phyloP scores from a whole-genome alignment of 1,140 invertebrate genomes.

The Nasonia longicornis region DNA sequence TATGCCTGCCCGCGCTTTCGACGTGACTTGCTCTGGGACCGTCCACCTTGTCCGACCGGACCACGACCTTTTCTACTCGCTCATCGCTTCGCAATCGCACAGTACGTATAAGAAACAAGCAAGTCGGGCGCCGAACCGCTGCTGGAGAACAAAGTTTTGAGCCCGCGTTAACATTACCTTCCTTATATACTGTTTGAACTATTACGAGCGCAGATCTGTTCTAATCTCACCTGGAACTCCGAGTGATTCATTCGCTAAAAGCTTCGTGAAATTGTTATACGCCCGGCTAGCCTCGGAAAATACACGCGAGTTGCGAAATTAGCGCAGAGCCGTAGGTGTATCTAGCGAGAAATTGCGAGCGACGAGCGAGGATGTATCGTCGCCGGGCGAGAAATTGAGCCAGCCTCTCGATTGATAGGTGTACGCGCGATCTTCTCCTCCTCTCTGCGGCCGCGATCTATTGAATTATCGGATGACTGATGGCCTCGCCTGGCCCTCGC shows the following conservation, averaged over 20 bases:
- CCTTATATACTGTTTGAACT: too few species aligned
- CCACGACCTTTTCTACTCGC: neutral
- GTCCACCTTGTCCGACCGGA: neutral
- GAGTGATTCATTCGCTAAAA: too few species aligned
- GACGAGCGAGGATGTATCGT: neutral
- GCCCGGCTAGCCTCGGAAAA: neutral
- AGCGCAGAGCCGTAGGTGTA: neutral
- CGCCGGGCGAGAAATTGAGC: constrained; percentile 26
- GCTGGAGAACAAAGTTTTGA: neutral
- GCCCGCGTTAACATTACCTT: neutral
- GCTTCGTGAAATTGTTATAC: too few species aligned
- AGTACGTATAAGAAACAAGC: too few species aligned
- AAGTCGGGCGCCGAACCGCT: too few species aligned
- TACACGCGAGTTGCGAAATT: neutral
- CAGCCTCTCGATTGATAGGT: constrained; percentile 33
- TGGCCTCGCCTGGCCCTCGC: constrained; percentile 13
- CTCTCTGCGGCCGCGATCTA: constrained; percentile 13
- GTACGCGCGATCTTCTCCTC: neutral
- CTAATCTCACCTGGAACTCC: too few species aligned
- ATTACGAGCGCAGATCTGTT: too few species aligned
- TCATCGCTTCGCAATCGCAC: too few species aligned
- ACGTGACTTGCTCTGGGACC: neutral
- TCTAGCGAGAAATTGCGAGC: neutral
- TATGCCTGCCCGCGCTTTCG: neutral
- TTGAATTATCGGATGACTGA: constrained; percentile 42